These are phyloP conservation scores for Acleris literana DNA, from an alignment of 2,888 invertebrate genomes.

Conservation along the genomic window DNA sequence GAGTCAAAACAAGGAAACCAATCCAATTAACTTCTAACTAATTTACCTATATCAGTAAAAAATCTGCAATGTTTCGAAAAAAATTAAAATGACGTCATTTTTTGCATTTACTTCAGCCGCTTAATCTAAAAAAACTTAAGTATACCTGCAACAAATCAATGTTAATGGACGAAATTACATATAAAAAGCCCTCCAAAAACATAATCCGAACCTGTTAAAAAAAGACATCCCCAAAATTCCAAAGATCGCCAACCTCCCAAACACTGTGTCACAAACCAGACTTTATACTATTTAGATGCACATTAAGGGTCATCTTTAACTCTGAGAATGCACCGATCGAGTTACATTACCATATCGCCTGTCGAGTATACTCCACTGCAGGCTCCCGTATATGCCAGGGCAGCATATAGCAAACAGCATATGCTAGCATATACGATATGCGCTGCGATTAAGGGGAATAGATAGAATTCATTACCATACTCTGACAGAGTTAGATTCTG, in stretches of 20 bases:
- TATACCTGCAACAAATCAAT: no score
- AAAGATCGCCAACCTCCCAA: constrained; percentile 28
- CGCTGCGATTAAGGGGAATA: constrained; percentile 62
- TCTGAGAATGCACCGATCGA: constrained; percentile 69
- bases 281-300: constrained; percentile 76
- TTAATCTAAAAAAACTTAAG: no score
- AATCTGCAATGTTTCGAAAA: no score
- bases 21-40: no score
- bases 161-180: neutral
- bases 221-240: neutral
- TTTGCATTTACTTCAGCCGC: no score
- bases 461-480: constrained; percentile 68
- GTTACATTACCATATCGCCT: constrained; percentile 74
- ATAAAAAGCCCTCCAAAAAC: neutral
- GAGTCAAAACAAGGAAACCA: no score
- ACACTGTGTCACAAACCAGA: constrained; percentile 59
- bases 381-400: constrained; percentile 41
- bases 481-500: constrained; percentile 53
- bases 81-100: no score
- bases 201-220: neutral
- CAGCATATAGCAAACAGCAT: constrained; percentile 28
- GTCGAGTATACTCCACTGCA: constrained; percentile 64
- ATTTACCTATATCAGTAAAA: no score
- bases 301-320: constrained; percentile 77
- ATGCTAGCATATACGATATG: constrained; percentile 51